Base-by-base conservation (phyloP, 1,140 invertebrate species). In the Neodiprion lecontei region DNA sequence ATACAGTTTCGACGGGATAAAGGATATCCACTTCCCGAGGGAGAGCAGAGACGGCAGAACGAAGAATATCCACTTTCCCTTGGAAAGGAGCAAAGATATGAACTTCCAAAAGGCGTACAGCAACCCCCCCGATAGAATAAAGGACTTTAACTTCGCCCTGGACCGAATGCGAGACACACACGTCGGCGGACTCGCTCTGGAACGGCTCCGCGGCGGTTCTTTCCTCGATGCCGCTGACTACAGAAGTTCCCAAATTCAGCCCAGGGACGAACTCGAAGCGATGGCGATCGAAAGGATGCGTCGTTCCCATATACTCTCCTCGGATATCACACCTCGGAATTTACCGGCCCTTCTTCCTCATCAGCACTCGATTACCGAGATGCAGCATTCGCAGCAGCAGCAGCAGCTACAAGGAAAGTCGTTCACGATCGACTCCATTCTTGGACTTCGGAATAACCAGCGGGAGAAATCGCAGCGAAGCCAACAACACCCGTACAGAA, bases 371-470 rank as follows among this genome's bases (percentile, higher is more conserved):
- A 61, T 61, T 61, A 61, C 53, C 11, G 53, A 61, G 5, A 61
- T 61, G 53, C 83, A 87, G 11, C 84, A 85, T 40, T 85, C 84
- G 50, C 84, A 86, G 12, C 86, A 85, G 28, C 83, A 86, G 17
- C 86, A 87, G 5, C 86, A 88, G 70, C 86, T 85, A 17, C 87
- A 88, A 69, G 81, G 85, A 47, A 93, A 94, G 81, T 93, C 94
- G 1, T 95, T 95, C 81, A 95, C 94, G 21, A 95, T 95, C 79
- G 94, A 95, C 76, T 93, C 94, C 17, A 95, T 95, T 79, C 89
- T 95, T n/a, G 94, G 94, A 9, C 86, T 94, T 70, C 90, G 91
- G 48, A 86, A 79, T 66, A 85, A 82, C 69, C 84, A 87, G 21
- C 81, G 85, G 48, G 88, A 89, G 47, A 88, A 87, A 67, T 84